Conservation (phyloP, 2,113 vertebrate species). For the Cephalopterus ornatus region DNA sequence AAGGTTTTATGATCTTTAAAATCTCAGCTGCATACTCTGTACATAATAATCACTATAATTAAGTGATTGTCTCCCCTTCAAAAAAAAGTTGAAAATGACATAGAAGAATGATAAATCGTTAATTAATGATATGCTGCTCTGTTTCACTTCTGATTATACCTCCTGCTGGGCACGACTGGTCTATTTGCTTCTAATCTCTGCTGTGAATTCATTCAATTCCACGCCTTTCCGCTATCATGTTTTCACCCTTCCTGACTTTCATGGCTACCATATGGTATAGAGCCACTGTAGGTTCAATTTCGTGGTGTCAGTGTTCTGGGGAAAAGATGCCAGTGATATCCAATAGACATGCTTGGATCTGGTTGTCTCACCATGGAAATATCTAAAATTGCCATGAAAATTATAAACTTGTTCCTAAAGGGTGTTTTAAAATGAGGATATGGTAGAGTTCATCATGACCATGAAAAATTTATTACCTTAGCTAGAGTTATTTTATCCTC, state of each 20-base stretch:
- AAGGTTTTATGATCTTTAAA: conserved; percentile 20
- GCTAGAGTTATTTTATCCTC: not conserved
- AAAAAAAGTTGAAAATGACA: conserved; percentile 28
- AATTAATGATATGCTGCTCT: conserved; percentile 59
- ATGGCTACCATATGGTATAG: not conserved
- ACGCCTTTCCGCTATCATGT: not conserved
- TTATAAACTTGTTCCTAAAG: not conserved
- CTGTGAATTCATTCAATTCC: conserved; percentile 35
- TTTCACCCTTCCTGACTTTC: conserved; percentile 47
- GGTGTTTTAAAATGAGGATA: not conserved
- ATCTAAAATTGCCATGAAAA: conserved; percentile 30
- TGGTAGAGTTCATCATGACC: not conserved
- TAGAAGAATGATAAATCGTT: conserved; percentile 41
- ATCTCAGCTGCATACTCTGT: conserved; percentile 15
- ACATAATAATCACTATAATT: conserved; percentile 56
- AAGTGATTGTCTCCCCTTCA: conserved; percentile 49
- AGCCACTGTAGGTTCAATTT: not conserved
- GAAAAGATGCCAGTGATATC: not conserved
- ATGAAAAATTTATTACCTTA: conserved; percentile 19
- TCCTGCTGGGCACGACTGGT: conserved; percentile 43
- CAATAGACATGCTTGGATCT: not conserved
- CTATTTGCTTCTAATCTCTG: conserved; percentile 30
- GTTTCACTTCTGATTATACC: conserved; percentile 53
- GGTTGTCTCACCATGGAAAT: not conserved
- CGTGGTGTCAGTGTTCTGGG: conserved; percentile 13